phyloP scores from a whole-genome alignment of 1,140 invertebrate genomes.

The Zaprionus taronus region DNA sequence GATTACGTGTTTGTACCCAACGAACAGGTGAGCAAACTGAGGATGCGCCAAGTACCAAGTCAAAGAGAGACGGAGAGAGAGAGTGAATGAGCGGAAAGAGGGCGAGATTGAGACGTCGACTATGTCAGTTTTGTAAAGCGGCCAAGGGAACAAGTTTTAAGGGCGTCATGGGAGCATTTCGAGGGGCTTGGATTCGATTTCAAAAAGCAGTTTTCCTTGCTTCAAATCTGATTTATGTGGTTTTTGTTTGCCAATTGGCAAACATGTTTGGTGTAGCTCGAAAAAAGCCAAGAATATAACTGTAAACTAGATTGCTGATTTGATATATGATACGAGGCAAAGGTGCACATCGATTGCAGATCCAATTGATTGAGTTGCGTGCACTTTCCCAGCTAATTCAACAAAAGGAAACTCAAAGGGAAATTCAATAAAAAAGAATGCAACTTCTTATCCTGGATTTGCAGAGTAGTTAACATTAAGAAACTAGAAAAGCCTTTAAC shows the following conservation, averaged over 20 bases:
- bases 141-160: conserved; percentile 73
- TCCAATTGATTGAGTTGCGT: conserved; percentile 3
- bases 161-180: conserved; percentile 45
- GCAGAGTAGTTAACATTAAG: no score
- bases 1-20: conserved; percentile 79
- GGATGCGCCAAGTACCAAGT: not conserved
- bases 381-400: not conserved
- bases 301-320: conserved; percentile 22
- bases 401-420: not conserved
- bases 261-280: conserved; percentile 49
- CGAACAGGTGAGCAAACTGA: conserved; percentile 27
- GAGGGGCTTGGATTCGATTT: conserved; percentile 34
- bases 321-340: conserved; percentile 1
- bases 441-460: no score
- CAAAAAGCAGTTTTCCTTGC: conserved; percentile 23
- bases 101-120: conserved; percentile 16
- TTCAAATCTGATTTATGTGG: conserved; percentile 60
- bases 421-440: not conserved
- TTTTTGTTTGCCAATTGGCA: conserved; percentile 65
- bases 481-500: no score
- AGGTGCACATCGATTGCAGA: not conserved
- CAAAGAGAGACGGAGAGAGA: not conserved
- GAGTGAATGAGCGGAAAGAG: conserved; percentile 25
- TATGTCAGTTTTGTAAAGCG: conserved; percentile 61
- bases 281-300: conserved; percentile 12